Base-by-base conservation (phyloP, 2,113 vertebrate species). In the Gavia stellata region DNA sequence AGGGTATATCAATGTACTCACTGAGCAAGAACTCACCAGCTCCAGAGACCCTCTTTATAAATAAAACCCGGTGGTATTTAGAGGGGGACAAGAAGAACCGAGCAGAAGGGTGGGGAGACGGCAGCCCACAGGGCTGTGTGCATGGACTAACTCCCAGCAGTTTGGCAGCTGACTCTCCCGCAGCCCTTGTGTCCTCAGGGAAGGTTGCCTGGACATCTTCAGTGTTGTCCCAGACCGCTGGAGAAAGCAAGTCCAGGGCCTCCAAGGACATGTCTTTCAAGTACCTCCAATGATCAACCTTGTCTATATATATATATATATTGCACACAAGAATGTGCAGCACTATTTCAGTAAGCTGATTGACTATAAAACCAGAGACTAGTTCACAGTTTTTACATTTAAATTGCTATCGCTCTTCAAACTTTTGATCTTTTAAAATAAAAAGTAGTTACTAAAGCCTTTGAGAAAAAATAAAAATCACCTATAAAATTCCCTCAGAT, bases 1-100 rank as follows among this genome's bases (percentile, higher is more conserved):
- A 50, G 40, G 10, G 12, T 42, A 16, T 34, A 52, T 17, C 28
- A 6, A 19, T 0, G 0, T 38, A 65, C 15, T 55, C 7, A 0
- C 36, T 14, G 14, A 92, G 50, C 18, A 26, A 26, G 25, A 53
- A 45, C 45, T 63, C 2, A 0, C 29, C 24, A 17, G 67, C 45
- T 91, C 50, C 42, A 20, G 38, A 58, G 18, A 24, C 3, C 26
- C 17, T 23, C 16, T 47, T 40, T 14, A 8, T 25, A 38, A 47
- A 38, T 16, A 25, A 75, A 71, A 59, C 0, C 0, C 0, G 1
- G 45, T 11, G 33, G 11, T 34, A 34, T 77, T 82, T 26, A 29
- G 26, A 29, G 14, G 86, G 25, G 55, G 23, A 14, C 17, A 25
- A n/a, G 84, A 40, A 61, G 50, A 40, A 61, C 72, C 0, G 12